phyloP scores from a whole-genome alignment of 2,113 vertebrate species.

The Ciconia maguari region DNA sequence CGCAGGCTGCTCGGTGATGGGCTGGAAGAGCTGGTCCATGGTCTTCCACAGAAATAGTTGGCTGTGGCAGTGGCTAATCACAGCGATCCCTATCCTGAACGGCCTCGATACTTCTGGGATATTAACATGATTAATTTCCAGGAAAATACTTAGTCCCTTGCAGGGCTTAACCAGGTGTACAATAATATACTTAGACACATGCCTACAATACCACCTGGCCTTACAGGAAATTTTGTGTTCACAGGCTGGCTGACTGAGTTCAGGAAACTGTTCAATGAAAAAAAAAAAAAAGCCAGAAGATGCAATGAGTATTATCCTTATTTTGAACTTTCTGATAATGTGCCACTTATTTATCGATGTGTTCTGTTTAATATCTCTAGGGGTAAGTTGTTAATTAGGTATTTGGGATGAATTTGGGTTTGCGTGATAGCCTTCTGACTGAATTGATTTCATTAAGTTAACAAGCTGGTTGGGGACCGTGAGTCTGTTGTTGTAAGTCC shows the following conservation, averaged over 20 bases:
- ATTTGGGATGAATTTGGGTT: neutral
- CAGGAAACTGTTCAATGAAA: neutral
- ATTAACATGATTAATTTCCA: accelerated
- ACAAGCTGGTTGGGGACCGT: neutral
- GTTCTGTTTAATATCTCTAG: neutral
- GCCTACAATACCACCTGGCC: no score
- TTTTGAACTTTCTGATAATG: neutral
- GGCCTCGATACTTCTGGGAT: neutral
- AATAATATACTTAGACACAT: neutral
- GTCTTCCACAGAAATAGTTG: accelerated
- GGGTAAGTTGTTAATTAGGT: neutral
- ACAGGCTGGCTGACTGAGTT: neutral
- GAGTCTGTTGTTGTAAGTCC: neutral
- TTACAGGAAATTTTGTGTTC: neutral
- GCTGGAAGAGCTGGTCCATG: neutral
- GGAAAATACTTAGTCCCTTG: neutral
- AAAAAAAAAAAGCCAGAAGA: neutral
- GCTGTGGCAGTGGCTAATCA: accelerated
- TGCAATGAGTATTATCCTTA: neutral
- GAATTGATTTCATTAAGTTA: neutral
- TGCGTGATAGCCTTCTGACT: neutral
- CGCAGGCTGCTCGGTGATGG: accelerated
- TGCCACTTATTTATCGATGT: accelerated
- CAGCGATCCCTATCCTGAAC: accelerated
- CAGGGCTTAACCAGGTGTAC: neutral